A percentile compares a stretch with the other conserved stretches of the same genome.
These are phyloP conservation scores for Orius laevigatus DNA, from an alignment of 1,140 invertebrate genomes.

Conservation along the genomic window DNA sequence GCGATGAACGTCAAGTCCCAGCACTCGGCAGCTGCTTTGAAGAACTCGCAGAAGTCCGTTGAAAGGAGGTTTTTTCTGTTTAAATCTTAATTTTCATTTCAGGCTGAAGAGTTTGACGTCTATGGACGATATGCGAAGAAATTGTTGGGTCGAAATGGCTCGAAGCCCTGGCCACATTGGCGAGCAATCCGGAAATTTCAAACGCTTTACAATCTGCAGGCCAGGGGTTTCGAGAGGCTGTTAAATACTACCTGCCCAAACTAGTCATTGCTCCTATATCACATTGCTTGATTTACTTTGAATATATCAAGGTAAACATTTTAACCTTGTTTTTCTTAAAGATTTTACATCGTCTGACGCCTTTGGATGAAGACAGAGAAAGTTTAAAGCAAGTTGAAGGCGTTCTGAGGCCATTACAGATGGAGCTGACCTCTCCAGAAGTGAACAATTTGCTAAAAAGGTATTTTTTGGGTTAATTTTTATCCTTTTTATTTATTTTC, in stretches of 20 bases:
- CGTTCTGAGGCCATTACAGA: conserved; percentile 60
- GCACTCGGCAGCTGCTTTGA: conserved; percentile 90
- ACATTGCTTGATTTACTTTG: conserved; percentile 92
- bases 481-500: too few relatives aligned
- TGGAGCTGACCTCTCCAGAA: conserved; percentile 40
- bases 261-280: conserved; percentile 84
- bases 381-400: conserved; percentile 82
- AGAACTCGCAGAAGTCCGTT: conserved; percentile 71
- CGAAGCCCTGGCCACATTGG: conserved; percentile 52
- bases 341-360: conserved; percentile 62
- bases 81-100: neutral
- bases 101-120: conserved; percentile 41
- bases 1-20: conserved; percentile 76
- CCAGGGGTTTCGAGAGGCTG: conserved; percentile 83
- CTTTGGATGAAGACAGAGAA: conserved; percentile 68
- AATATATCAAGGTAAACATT: conserved; percentile 64
- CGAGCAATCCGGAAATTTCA: conserved; percentile 50
- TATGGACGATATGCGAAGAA: conserved; percentile 67
- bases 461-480: conserved; percentile 1
- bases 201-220: conserved; percentile 63
- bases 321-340: conserved; percentile 23
- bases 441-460: conserved; percentile 13
- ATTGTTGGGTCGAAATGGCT: conserved; percentile 44
- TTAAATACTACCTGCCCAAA: conserved; percentile 95
- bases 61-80: neutral